These are phyloP conservation scores for Drymodes brunneopygia DNA, from an alignment of 2,113 vertebrate species.

Conservation along the genomic window DNA sequence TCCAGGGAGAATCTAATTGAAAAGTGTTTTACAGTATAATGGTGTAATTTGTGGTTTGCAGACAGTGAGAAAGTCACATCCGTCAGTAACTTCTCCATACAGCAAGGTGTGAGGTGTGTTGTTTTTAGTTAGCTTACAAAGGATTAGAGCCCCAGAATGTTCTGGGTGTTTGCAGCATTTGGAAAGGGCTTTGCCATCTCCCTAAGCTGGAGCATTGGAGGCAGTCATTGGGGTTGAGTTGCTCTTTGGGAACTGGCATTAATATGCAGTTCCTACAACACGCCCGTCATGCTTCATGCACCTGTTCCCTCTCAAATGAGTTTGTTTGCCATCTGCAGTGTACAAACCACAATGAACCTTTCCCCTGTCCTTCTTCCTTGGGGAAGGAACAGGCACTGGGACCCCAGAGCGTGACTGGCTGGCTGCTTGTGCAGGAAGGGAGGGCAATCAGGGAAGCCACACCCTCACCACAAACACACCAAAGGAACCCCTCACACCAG, in stretches of 20 bases:
- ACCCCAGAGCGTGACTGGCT: accelerated
- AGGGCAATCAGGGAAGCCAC: too few species aligned
- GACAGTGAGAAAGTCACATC: background rate
- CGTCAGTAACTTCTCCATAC: background rate
- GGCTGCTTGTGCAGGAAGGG: background rate
- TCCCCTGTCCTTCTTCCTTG: background rate
- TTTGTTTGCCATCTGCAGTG: background rate
- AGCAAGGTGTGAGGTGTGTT: background rate
- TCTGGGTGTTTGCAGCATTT: background rate
- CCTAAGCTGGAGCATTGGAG: background rate
- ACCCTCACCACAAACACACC: background rate
- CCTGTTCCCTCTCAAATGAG: background rate
- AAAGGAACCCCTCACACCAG: accelerated
- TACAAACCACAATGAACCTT: background rate
- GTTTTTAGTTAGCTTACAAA: background rate
- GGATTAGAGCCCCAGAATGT: background rate
- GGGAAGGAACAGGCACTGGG: background rate
- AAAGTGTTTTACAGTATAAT: background rate
- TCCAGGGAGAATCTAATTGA: background rate
- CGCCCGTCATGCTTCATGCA: background rate
- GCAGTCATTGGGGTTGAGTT: background rate
- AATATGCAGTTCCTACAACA: background rate
- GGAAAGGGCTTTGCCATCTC: background rate
- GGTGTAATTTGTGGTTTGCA: background rate
- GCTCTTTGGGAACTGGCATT: background rate